Evolutionary conservation across 2,113 vertebrate species (phyloP).

Genomic region (Epinephelus cyanopodus): DNA sequence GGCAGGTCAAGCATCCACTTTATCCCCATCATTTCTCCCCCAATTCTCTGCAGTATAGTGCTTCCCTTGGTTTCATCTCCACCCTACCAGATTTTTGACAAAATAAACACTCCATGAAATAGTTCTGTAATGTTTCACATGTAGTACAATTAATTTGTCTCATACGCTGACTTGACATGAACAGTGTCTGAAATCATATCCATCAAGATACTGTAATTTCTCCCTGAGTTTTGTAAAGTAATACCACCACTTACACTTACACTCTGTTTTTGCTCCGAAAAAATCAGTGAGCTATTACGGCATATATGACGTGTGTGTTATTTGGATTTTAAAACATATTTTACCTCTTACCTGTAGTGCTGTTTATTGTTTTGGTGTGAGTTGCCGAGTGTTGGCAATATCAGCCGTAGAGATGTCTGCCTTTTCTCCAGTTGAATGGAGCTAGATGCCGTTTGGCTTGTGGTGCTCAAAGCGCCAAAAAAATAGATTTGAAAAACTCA

Average conservation of each 20-base stretch:
- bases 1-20: constrained; percentile 70
- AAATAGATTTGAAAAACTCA: too few relatives aligned
- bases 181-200: neutral
- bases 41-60: constrained; percentile 18
- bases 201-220: neutral
- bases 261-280: neutral
- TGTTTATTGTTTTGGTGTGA: too few relatives aligned
- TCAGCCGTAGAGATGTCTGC: too few relatives aligned
- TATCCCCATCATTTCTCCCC: constrained; percentile 56
- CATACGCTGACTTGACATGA: neutral
- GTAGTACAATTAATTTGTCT: neutral
- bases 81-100: constrained; percentile 29
- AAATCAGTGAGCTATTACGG: neutral
- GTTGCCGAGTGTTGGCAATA: too few relatives aligned
- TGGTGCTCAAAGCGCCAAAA: too few relatives aligned
- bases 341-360: neutral
- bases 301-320: neutral
- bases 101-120: constrained; percentile 36
- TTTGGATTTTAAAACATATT: constrained; percentile 29
- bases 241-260: neutral
- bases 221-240: neutral
- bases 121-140: constrained; percentile 12
- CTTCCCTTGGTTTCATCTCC: constrained; percentile 51
- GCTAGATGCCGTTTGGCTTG: too few relatives aligned
- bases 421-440: too few relatives aligned